Conservation (phyloP, 2,888 invertebrate species). For the Drosophila mimetica region DNA sequence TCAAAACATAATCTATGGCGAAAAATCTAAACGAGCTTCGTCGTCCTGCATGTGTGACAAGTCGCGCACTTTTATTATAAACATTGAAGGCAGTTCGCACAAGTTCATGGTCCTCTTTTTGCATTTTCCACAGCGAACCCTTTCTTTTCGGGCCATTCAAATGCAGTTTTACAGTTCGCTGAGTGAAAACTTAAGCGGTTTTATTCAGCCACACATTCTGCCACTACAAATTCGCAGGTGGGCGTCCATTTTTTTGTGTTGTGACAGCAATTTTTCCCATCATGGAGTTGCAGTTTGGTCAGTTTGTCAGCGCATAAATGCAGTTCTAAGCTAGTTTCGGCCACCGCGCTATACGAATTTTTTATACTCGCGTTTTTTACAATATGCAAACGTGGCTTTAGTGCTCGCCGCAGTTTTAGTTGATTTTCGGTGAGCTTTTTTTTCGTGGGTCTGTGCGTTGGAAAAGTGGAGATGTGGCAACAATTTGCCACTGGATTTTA, state of each 20-base stretch:
- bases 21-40: conserved; percentile 69
- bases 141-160: conserved; percentile 57
- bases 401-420: conserved; percentile 40
- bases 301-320: conserved; percentile 73
- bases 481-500: conserved; percentile 63
- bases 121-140: conserved; percentile 1
- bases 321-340: conserved; percentile 69
- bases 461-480: conserved; percentile 34
- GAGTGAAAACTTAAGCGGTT: conserved; percentile 78
- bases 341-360: conserved; percentile 11
- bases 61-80: conserved; percentile 70
- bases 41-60: conserved; percentile 68
- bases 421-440: conserved; percentile 34
- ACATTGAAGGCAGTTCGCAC: conserved; percentile 47
- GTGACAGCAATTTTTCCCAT: conserved; percentile 72
- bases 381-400: conserved; percentile 66
- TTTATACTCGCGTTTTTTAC: conserved; percentile 22
- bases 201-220: conserved; percentile 42
- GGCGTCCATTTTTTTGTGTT: conserved; percentile 61
- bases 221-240: conserved; percentile 18
- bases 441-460: background rate
- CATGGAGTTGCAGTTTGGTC: conserved; percentile 63
- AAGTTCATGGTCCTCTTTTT: conserved; percentile 43
- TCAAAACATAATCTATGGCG: conserved; percentile 64
- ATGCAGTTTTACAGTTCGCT: conserved; percentile 76